These are phyloP conservation scores for Tolmerus cingulatus DNA, from an alignment of 2,888 invertebrate species.

Conservation along the genomic window DNA sequence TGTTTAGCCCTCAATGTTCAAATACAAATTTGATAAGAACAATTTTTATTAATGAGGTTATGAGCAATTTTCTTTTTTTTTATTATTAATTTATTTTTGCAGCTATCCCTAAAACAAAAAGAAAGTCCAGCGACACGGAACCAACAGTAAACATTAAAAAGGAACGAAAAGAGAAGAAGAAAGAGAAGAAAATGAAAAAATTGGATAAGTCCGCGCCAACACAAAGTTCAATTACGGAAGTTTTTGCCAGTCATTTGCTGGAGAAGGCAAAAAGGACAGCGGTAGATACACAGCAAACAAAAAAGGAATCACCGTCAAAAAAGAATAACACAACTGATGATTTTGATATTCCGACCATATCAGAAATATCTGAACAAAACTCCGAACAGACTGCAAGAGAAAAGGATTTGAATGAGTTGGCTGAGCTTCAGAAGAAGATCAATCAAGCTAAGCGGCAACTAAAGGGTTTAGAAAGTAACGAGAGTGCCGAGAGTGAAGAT, in stretches of 20 bases:
- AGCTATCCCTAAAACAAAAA: conserved; percentile 59
- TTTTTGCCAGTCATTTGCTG: conserved; percentile 71
- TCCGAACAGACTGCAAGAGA: conserved; percentile 51
- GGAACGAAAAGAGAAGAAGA: conserved; percentile 64
- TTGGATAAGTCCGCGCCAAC: conserved; percentile 61
- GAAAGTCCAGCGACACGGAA: conserved; percentile 61
- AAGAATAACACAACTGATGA: conserved; percentile 59
- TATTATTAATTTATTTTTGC: conserved; percentile 19
- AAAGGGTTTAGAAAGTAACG: conserved; percentile 61
- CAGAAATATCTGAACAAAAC: conserved; percentile 57
- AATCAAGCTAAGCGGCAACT: conserved; percentile 66
- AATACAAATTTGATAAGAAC: no score
- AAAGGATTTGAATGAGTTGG: conserved; percentile 65
- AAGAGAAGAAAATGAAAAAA: conserved; percentile 61
- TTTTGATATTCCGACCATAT: conserved; percentile 65
- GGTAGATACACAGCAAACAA: conserved; percentile 55
- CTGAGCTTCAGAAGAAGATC: conserved; percentile 72
- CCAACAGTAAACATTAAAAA: conserved; percentile 42
- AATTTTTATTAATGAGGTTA: neutral
- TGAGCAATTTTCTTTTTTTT: neutral
- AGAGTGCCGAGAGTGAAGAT: conserved; percentile 68
- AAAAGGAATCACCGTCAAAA: conserved; percentile 57
- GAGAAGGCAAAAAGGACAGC: conserved; percentile 61
- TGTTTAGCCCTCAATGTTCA: no score
- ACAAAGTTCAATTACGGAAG: conserved; percentile 70